phyloP scores from a whole-genome alignment of 1,140 invertebrate species.

The Brachionus sp. region DNA sequence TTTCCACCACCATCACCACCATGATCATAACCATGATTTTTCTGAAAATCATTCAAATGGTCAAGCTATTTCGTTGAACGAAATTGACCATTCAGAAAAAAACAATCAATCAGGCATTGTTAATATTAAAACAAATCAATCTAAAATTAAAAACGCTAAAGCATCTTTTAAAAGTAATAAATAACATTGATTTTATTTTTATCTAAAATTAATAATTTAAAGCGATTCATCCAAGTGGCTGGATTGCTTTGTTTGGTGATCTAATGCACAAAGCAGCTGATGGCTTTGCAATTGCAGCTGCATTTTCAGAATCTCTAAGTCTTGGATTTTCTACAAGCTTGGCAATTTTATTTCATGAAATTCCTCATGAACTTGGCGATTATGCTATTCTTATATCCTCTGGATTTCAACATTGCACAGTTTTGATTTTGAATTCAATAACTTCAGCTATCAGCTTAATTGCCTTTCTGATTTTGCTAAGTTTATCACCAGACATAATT shows the following conservation, averaged over 20 bases:
- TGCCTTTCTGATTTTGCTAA: neutral
- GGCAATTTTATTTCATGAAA: conserved; percentile 62
- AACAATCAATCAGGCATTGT: neutral
- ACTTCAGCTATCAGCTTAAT: neutral
- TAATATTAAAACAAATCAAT: conserved; percentile 12
- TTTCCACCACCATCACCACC: conserved; percentile 40
- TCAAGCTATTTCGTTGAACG: neutral
- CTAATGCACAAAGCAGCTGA: conserved; percentile 62
- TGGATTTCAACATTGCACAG: neutral
- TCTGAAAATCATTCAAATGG: neutral
- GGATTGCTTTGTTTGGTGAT: conserved; percentile 61
- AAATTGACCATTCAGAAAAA: neutral
- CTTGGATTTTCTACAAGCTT: conserved; percentile 59
- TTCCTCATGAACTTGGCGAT: conserved; percentile 60
- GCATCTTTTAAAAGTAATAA: conserved; percentile 21
- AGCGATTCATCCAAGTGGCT: conserved; percentile 50
- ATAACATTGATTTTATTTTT: neutral
- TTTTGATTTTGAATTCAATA: conserved; percentile 31
- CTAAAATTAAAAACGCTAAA: neutral
- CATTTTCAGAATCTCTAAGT: conserved; percentile 54
- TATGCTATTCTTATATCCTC: conserved; percentile 24
- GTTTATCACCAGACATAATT: neutral
- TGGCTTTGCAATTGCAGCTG: conserved; percentile 62
- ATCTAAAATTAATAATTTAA: neutral
- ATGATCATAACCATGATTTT: neutral